Evolutionary conservation across 2,113 vertebrate species (phyloP).

Genomic region (Heliornis fulica): DNA sequence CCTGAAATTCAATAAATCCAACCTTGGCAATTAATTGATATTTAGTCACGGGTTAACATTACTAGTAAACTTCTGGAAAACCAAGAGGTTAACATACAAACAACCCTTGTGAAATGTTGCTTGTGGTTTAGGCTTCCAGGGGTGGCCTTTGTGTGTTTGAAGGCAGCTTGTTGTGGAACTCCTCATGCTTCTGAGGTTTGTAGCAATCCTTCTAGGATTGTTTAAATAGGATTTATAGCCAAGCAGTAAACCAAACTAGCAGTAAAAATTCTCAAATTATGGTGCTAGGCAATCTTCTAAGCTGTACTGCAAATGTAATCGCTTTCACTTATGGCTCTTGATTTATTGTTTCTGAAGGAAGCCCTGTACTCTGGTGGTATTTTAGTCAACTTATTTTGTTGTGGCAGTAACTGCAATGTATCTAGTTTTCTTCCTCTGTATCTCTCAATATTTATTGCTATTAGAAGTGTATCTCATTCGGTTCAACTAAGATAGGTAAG

Average conservation of each 20-base stretch:
- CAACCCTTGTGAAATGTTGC: not conserved
- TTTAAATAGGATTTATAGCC: conserved; percentile 34
- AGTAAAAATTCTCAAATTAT: conserved; percentile 26
- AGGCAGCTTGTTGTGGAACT: not conserved
- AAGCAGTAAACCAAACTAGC: conserved; percentile 51
- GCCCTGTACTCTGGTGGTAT: not conserved
- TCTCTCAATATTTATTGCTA: not conserved
- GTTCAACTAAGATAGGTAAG: not conserved
- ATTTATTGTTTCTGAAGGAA: conserved; percentile 53
- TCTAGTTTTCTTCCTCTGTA: not conserved
- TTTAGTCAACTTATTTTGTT: not conserved
- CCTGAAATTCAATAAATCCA: not conserved
- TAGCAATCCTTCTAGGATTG: not conserved
- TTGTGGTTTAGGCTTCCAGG: not conserved
- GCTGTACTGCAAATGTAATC: not conserved
- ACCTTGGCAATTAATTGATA: not conserved
- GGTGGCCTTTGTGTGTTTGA: not conserved
- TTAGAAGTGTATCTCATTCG: not conserved
- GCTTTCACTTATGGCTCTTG: conserved; percentile 42
- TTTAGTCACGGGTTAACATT: not conserved
- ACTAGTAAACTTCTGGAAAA: not conserved
- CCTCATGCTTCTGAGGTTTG: not conserved
- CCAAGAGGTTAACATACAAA: not conserved
- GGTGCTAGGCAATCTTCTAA: conserved; percentile 15
- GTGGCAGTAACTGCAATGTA: not conserved